Conservation (phyloP, 53 echinoderm and acorn worm species). For the Glandiceps talaboti region DNA sequence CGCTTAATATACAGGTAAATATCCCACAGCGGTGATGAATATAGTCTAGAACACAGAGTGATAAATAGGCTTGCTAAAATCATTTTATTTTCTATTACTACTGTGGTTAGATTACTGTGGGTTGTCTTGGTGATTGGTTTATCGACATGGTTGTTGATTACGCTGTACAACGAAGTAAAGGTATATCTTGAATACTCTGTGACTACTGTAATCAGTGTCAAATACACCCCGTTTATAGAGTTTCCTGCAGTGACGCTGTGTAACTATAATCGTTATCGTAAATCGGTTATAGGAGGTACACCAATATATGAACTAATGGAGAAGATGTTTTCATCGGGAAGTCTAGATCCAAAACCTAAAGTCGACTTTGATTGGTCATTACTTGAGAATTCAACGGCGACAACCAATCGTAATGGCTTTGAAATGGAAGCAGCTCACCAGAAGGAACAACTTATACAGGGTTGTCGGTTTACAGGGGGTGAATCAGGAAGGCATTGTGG, state of each 20-base stretch:
- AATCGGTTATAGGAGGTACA: neutral
- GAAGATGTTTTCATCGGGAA: neutral
- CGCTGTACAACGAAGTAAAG: neutral
- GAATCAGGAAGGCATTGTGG: neutral
- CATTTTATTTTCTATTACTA: no score
- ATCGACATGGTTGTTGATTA: neutral
- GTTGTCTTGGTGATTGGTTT: neutral
- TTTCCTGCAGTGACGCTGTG: neutral
- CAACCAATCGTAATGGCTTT: neutral
- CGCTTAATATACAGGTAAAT: no score
- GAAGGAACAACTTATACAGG: neutral
- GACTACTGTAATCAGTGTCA: neutral
- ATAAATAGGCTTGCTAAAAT: no score
- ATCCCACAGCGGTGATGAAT: no score
- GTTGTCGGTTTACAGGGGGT: neutral
- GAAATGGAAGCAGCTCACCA: neutral
- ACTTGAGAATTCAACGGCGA: neutral
- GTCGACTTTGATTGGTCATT: neutral
- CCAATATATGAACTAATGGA: neutral
- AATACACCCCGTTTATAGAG: neutral
- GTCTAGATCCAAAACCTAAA: neutral
- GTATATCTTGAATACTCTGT: neutral
- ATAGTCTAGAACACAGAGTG: no score
- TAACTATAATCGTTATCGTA: neutral
- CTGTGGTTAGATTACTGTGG: neutral